These are phyloP conservation scores for Hypselothyrea guttata DNA, from an alignment of 2,888 invertebrate species.

Conservation along the genomic window DNA sequence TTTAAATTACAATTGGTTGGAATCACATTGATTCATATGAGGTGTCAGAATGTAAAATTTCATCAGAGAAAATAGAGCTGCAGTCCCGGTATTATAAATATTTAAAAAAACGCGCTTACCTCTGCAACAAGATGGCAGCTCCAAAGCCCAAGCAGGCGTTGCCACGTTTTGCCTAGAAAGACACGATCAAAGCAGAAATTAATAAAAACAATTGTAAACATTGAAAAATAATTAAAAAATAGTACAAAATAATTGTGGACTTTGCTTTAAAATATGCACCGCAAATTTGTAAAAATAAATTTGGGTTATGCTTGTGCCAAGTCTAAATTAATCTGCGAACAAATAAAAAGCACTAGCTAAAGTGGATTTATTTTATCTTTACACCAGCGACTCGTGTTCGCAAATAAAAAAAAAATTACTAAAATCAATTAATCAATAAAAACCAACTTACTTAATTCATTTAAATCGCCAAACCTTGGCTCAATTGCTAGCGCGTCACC, in stretches of 20 bases:
- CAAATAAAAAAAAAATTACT: not conserved
- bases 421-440: not conserved
- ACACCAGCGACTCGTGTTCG: constrained; percentile 80
- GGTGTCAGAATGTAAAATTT: constrained; percentile 80
- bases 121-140: too few relatives aligned
- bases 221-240: not conserved
- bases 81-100: not conserved
- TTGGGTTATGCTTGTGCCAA: constrained; percentile 81
- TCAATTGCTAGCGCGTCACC: constrained; percentile 31
- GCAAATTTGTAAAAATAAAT: constrained; percentile 69
- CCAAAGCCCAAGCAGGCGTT: too few relatives aligned
- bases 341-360: constrained; percentile 80
- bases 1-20: constrained; percentile 51
- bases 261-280: constrained; percentile 79
- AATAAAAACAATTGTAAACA: not conserved
- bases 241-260: constrained; percentile 40
- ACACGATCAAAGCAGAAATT: not conserved
- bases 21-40: constrained; percentile 81
- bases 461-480: not conserved
- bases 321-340: constrained; percentile 74
- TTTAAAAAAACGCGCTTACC: not conserved
- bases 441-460: constrained; percentile 41
- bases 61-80: constrained; percentile 60
- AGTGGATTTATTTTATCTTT: constrained; percentile 65
- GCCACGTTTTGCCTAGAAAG: constrained; percentile 26